Conservation (phyloP, 2,797 vertebrate genomes). For the Apogon talboti region DNA sequence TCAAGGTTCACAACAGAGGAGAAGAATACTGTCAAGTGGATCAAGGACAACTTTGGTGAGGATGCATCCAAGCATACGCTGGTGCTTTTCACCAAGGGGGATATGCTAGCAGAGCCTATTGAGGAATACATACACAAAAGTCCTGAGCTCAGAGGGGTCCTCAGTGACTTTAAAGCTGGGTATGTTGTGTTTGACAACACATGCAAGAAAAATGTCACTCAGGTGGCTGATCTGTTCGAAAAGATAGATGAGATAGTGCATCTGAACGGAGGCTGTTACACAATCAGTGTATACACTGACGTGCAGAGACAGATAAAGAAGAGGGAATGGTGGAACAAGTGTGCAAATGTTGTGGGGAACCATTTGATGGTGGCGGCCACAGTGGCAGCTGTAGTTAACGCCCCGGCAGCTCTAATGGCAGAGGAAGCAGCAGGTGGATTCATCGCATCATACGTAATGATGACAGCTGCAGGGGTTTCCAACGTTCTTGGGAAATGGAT, state of each 20-base stretch:
- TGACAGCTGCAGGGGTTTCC: background rate
- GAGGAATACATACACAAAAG: background rate
- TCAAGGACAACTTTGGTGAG: conserved; percentile 58
- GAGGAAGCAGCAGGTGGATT: background rate
- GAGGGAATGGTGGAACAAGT: background rate
- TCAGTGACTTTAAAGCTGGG: conserved; percentile 12
- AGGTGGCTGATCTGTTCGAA: conserved; percentile 64
- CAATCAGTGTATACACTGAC: conserved; percentile 30
- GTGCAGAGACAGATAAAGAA: conserved; percentile 24
- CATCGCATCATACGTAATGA: accelerated
- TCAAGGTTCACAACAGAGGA: conserved; percentile 54
- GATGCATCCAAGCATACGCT: conserved; percentile 47
- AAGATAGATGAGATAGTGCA: conserved; percentile 52
- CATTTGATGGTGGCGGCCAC: background rate
- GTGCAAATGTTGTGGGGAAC: background rate
- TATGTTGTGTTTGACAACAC: conserved; percentile 63
- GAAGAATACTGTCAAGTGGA: conserved; percentile 32
- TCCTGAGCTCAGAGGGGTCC: conserved; percentile 4
- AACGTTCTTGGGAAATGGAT: background rate
- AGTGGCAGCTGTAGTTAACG: background rate
- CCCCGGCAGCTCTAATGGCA: background rate
- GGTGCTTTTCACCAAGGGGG: conserved; percentile 59
- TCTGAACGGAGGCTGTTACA: conserved; percentile 56
- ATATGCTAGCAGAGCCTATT: background rate
- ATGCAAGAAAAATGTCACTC: conserved; percentile 18